Evolutionary conservation across 1,140 invertebrate species (phyloP).

Genomic region (Diorhabda elongata): DNA sequence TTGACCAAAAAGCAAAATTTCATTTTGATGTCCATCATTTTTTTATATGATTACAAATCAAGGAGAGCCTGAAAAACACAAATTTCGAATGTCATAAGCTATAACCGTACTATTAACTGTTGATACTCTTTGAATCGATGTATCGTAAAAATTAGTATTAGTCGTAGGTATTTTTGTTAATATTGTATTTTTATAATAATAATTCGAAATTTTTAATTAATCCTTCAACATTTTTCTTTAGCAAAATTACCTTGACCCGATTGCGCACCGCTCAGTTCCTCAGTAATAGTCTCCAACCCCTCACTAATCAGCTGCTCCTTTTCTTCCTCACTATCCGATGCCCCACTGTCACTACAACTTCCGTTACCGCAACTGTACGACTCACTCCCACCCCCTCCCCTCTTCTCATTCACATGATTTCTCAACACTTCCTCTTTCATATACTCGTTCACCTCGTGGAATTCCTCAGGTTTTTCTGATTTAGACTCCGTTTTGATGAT

Average conservation of each 20-base stretch:
- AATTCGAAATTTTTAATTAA: too few species aligned
- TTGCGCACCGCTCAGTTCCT: slow-evolving; percentile 38
- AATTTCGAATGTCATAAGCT: too few species aligned
- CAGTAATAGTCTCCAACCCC: slow-evolving; percentile 44
- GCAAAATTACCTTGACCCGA: slow-evolving; percentile 27
- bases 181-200: too few species aligned
- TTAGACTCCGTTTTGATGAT: slow-evolving; percentile 12
- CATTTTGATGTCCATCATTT: too few species aligned
- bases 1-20: too few species aligned
- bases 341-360: slow-evolving; percentile 28
- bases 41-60: too few species aligned
- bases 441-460: not conserved
- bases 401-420: slow-evolving; percentile 10
- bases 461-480: not conserved
- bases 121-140: too few species aligned
- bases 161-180: too few species aligned
- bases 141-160: too few species aligned
- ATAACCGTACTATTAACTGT: too few species aligned
- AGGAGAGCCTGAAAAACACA: too few species aligned
- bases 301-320: slow-evolving; percentile 37
- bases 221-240: too few species aligned
- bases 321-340: slow-evolving; percentile 31
- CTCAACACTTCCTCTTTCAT: slow-evolving; percentile 2
- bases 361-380: slow-evolving; percentile 25
- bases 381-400: slow-evolving; percentile 21